These are phyloP conservation scores for Diadegma fenestrale DNA, from an alignment of 2,888 invertebrate genomes.

Conservation along the genomic window DNA sequence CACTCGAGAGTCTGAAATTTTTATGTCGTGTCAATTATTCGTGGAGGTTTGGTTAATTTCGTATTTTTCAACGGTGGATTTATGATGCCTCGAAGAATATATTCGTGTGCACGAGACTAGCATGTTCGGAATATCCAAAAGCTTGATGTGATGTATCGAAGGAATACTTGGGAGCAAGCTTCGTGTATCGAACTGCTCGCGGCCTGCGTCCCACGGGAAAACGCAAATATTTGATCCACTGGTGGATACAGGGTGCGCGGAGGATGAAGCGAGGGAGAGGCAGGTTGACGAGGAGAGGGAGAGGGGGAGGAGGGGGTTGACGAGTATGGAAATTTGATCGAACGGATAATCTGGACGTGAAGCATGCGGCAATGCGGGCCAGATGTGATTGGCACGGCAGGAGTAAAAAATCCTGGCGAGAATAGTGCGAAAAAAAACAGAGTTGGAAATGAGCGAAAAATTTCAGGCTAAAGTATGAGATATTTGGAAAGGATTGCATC, in stretches of 20 bases:
- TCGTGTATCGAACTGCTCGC: slow-evolving; percentile 37
- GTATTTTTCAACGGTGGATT: slow-evolving; percentile 2
- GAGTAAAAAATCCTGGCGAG: not conserved
- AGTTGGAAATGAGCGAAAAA: not conserved
- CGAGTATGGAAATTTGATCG: slow-evolving; percentile 67
- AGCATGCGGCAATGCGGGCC: not conserved
- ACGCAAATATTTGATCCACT: slow-evolving; percentile 68
- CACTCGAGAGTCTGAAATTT: not conserved
- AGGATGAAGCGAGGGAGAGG: slow-evolving; percentile 11
- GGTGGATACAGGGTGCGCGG: slow-evolving; percentile 47
- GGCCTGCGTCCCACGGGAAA: slow-evolving; percentile 49
- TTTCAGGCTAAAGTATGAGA: not conserved
- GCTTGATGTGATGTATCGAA: slow-evolving; percentile 15
- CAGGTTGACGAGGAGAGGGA: not conserved
- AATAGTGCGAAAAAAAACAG: not conserved
- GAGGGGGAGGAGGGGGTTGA: not conserved
- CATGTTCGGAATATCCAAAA: slow-evolving; percentile 16
- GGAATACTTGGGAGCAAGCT: slow-evolving; percentile 31
- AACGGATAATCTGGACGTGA: slow-evolving; percentile 54
- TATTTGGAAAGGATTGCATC: not conserved
- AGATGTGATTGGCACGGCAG: not conserved
- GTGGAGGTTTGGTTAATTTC: not conserved
- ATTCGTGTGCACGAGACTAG: not conserved
- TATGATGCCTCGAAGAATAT: not conserved
- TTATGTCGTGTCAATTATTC: not conserved